Base-by-base conservation (phyloP, 2,797 vertebrate genomes). In the Nannoperca obscura region DNA sequence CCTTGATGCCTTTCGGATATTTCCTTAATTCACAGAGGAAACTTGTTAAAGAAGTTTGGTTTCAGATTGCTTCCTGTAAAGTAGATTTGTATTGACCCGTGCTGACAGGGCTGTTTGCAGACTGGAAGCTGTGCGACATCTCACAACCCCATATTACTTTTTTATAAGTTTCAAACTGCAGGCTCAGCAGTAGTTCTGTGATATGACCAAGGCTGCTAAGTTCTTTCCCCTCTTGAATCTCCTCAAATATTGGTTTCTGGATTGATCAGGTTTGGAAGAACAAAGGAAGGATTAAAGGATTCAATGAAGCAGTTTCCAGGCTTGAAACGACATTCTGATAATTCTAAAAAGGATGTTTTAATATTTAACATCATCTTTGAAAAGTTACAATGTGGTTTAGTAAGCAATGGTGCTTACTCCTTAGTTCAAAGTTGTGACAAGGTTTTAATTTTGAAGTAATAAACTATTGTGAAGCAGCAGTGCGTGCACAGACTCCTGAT, bases 11-110 rank as follows among this genome's bases (percentile, higher is more conserved):
- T 66, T 61, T 15, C 3, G 36, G 59, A 38, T 54, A 9, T 22
- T 74, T 76, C 68, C 60, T 61, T 38, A 59, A 80, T 65, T 68
- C 52, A 8, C 27, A 61, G 46, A 76, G 80, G 74, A 88, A 90
- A 77, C 76, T 78, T 61, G 74, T 77, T 84, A 76, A 62, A 66
- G 63, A 77, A 78, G 71, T 82, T 87, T 71, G 22, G 30, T 57
- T 79, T 70, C 60, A 62, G 54, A 86, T 82, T 0, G 1, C 27
- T 50, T 85, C 74, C 36, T 1, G 1, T 40, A 71, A 86, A 91
- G 53, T 7, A 3, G 69, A 81, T 91, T 92, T 71, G 46, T 64
- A 92, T 93, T 71, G 90, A 91, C 72, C 83, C 0, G n/a, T 71
- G 78, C 83, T 86, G 91, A 88, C 81, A 38, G 57, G 46, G 83